Evolutionary conservation across 2,888 invertebrate species (phyloP), one percentile per base, ranked within the genome.

Genomic region (Carterocephalus palaemon): DNA sequence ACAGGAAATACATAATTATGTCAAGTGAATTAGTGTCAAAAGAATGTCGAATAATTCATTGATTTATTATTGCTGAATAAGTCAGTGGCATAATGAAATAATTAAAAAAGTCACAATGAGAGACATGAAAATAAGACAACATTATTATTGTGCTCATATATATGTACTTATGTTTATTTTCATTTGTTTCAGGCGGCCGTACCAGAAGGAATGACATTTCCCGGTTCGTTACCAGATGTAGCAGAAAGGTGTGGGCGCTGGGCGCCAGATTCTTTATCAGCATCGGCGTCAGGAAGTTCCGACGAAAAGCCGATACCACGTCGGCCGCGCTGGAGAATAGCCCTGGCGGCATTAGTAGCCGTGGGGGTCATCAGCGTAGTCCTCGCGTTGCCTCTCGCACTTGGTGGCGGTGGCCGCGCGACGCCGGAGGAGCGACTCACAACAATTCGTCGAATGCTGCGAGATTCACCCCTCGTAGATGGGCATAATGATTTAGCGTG

Each of bases 401-500:
- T 85, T 20, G 83, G 83, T 34, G 80, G 83, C 26, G 81, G 82
- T 26, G 83, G 86, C 24, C 79, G 87, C 29, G 85, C 81, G 47
- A 83, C 86, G 45, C 89, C 90, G 43, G 89, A 91, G 70, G 90
- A 92, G 71, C 88, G 92, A 51, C 85, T 92, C 56, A 89, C 90
- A 55, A 89, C 89, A 54, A 89, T 92, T 60, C 88, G 89, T 55
- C 88, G 90, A 58, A 88, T 92, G 74, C 85, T 92, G 58, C 89
- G 90, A 57, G 91, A 92, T 72, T 89, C 90, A 42, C 92, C 92
- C 41, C 89, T 92, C 54, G 91, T 92, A 59, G 92, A 94, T 71
- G 94, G 94, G 52, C 95, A 95, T 82, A 93, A 96, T 79, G 95
- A 96, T 73, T 88, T 95, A 64, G 94, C 95, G 19, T 95, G 95